A percentile compares a stretch with the other conserved stretches of the same genome.
Evolutionary conservation across 2,888 invertebrate genomes (phyloP).

Genomic region (Panopea generosa): DNA sequence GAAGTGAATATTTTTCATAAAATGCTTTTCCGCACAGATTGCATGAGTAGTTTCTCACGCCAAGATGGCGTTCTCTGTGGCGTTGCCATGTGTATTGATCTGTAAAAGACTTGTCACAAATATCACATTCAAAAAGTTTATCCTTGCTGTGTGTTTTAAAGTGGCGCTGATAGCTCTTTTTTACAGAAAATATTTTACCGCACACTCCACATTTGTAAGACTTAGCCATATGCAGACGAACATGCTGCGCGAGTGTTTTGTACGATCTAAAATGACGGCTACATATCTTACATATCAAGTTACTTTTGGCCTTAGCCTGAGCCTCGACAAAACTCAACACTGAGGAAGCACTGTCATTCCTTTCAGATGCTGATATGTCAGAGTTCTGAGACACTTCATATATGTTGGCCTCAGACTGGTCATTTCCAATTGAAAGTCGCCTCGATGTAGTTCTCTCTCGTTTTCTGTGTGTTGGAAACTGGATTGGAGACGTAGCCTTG

Average conservation of each 20-base stretch:
- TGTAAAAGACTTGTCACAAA: constrained; percentile 56
- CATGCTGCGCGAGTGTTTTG: constrained; percentile 49
- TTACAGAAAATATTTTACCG: constrained; percentile 60
- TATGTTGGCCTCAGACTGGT: constrained; percentile 17
- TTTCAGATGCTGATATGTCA: constrained; percentile 45
- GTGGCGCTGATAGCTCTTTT: constrained; percentile 59
- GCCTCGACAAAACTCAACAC: constrained; percentile 52
- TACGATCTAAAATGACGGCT: constrained; percentile 49
- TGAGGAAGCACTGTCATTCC: constrained; percentile 52
- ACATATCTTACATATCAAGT: constrained; percentile 57
- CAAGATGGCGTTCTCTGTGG: constrained; percentile 58
- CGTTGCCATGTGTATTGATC: constrained; percentile 56
- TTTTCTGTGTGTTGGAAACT: constrained; percentile 29
- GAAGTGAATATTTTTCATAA: constrained; percentile 59
- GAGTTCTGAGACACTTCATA: constrained; percentile 50
- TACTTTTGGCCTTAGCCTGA: constrained; percentile 26
- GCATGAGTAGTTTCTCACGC: constrained; percentile 54
- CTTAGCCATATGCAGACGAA: constrained; percentile 56
- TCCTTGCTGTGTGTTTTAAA: constrained; percentile 45
- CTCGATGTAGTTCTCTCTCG: constrained; percentile 43
- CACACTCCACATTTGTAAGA: constrained; percentile 63
- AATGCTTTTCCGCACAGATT: constrained; percentile 62
- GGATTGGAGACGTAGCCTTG: constrained; percentile 1
- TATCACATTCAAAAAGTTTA: constrained; percentile 60
- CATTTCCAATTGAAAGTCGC: constrained; percentile 39